Evolutionary conservation across 2,797 vertebrate species (phyloP), one percentile per base, ranked within the genome.

Genomic region (Dipus sagitta): DNA sequence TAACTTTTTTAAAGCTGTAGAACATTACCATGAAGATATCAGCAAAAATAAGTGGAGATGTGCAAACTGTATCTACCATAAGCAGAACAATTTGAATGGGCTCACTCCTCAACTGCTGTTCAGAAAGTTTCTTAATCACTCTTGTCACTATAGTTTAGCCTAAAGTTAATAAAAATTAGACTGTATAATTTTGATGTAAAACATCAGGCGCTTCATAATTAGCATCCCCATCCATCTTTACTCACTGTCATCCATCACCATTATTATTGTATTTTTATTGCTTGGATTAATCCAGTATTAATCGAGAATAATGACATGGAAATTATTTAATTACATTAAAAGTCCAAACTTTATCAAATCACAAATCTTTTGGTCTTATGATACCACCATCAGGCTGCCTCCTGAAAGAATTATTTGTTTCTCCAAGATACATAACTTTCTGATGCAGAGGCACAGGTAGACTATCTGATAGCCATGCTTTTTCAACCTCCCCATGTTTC

Each of bases 191-290:
- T 95, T 76, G 54, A 89, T 91, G 70, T 88, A 91, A 94, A 95
- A 68, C 72, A 91, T 82, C 72, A 87, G 78, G 15, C 12, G 81
- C 60, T 30, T 95, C 20, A 58, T 92, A 81, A 80, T 96, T 90
- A 93, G 52, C 70, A 58, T 70, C 67, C 23, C 52, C 64, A 81
- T 88, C 30, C 64, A 58, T 95, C 85, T 92, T 91, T 91, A 90
- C 78, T 60, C n/a, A 75, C n/a, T 18, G 34, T 80, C 42, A 77
- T 62, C 82, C 47, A 86, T 93, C 94, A 90, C 47, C 26, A 42
- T 94, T 95, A 80, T 95, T 94, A 7, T 75, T 86, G 13, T 94
- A 89, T 88, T 96, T 96, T 92, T 94, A 81, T 90, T 89, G 68
- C 88, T 97, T 88, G 42, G 54, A 92, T 96, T 92, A 93, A 94